Base-by-base conservation (phyloP, 2,888 invertebrate genomes). In the Sisyra nigra region DNA sequence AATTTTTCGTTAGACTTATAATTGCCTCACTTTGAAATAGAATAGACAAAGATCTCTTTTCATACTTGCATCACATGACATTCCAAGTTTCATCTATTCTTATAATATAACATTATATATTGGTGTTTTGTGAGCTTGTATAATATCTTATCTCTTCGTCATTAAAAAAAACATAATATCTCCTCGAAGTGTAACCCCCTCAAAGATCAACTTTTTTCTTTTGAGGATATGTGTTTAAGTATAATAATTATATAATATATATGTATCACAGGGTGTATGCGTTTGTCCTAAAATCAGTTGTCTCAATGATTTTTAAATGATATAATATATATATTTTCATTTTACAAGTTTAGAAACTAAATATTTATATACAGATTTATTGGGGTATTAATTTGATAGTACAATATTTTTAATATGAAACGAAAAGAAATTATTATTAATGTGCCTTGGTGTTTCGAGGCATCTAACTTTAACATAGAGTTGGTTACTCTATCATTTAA, bases 251-350 rank as follows among this genome's bases (percentile, higher is more conserved):
- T 13, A 33, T 33, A 14, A 13, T 34, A 4, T 11, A 32, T 32
- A 34, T 14, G 15, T 15, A 34, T 13, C 3, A 14, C 13, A 34
- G 34, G 15, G 34, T 34, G 34, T 34, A n/a, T 34, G 5, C 34
- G 34, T 13, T 34, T 7, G 14, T 34, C 34, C 34, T 34, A 34
- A 34, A 34, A 15, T 34, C 34, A 34, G 34, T 34, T 34, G 34
- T 34, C 34, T 24, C 24, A 24, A 5, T 24, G 7, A 24, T 34
- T 34, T 34, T 34, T 34, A 14, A n/a, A n/a, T n/a, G n/a, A n/a
- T n/a, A 14, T 34, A 15, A n/a, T 8, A n/a, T 34, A 34, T 3
- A 34, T 34, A 14, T 34, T 34, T 34, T 15, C 33, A n/a, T 33
- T 13, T 13, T 33, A 33, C n/a, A 13, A 33, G 11, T 13, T 34